phyloP scores from a whole-genome alignment of 37 sponge, comb jelly and placozoan species.

The Ephydatia muelleri region DNA sequence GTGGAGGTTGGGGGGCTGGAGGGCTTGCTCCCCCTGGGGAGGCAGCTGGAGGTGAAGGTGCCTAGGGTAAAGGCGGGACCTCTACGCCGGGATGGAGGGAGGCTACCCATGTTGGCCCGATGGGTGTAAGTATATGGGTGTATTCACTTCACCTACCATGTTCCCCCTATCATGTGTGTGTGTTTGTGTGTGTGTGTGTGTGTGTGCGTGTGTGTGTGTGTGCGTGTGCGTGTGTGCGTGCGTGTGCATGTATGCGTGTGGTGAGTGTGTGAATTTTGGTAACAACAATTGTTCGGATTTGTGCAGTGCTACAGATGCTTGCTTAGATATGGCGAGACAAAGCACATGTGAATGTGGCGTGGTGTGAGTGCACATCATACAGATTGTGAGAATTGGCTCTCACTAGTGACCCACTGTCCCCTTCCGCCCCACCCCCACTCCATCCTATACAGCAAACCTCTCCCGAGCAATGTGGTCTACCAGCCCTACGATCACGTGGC shows the following conservation, averaged over 20 bases:
- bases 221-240: too few species aligned
- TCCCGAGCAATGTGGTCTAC: neutral
- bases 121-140: slow-evolving; percentile 57
- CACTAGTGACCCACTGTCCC: neutral
- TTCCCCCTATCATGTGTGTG: neutral
- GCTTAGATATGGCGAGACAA: too few species aligned
- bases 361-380: too few species aligned
- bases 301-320: too few species aligned
- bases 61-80: slow-evolving; percentile 63
- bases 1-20: slow-evolving; percentile 31
- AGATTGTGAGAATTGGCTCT: too few species aligned
- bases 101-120: slow-evolving; percentile 48
- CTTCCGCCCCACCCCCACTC: neutral
- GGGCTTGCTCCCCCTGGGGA: slow-evolving; percentile 22
- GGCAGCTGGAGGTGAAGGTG: slow-evolving; percentile 39
- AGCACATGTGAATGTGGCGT: too few species aligned
- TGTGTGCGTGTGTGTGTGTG: too few species aligned
- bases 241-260: too few species aligned
- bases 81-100: slow-evolving; percentile 8
- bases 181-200: neutral
- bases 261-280: too few species aligned
- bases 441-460: neutral
- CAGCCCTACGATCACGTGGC: slow-evolving; percentile 9
- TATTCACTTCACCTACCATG: too few species aligned
- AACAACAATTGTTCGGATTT: too few species aligned